Conservation (phyloP, 2,113 vertebrate genomes). For the Myodes glareolus region DNA sequence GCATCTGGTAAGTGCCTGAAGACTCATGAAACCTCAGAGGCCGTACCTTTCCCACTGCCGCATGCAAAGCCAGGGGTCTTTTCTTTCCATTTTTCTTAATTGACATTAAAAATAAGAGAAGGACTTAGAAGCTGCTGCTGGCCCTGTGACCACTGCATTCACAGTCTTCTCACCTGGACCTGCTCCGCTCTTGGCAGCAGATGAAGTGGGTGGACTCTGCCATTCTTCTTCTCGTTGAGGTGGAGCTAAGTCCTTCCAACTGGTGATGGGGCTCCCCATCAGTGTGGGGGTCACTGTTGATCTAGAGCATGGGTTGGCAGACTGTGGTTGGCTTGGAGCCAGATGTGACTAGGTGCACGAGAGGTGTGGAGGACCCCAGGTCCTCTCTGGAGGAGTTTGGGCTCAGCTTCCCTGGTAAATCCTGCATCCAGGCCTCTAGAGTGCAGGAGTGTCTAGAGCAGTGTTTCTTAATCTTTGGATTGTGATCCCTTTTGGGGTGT, state of each 20-base stretch:
- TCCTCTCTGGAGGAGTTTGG: not conserved
- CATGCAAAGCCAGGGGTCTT: not conserved
- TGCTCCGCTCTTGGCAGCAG: not conserved
- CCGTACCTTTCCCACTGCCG: accelerated
- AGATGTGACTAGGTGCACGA: not conserved
- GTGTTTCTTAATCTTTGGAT: not conserved
- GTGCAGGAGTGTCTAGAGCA: not conserved
- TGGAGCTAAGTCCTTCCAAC: not conserved
- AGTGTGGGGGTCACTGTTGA: not conserved
- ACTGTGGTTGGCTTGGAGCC: not conserved
- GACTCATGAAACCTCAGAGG: not conserved
- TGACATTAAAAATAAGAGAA: not conserved
- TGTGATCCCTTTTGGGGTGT: not conserved
- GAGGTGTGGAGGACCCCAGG: not conserved
- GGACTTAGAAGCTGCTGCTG: not conserved
- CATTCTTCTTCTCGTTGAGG: not conserved
- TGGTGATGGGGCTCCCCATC: not conserved
- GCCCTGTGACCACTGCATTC: not conserved
- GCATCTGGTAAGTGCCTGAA: not conserved
- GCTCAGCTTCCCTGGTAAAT: not conserved
- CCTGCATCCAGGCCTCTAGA: not conserved
- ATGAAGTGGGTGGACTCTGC: not conserved
- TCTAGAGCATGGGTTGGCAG: not conserved
- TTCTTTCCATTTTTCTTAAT: not conserved
- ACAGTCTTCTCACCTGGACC: not conserved